phyloP scores from a whole-genome alignment of 2,797 vertebrate species.

The Cossypha dichroa region DNA sequence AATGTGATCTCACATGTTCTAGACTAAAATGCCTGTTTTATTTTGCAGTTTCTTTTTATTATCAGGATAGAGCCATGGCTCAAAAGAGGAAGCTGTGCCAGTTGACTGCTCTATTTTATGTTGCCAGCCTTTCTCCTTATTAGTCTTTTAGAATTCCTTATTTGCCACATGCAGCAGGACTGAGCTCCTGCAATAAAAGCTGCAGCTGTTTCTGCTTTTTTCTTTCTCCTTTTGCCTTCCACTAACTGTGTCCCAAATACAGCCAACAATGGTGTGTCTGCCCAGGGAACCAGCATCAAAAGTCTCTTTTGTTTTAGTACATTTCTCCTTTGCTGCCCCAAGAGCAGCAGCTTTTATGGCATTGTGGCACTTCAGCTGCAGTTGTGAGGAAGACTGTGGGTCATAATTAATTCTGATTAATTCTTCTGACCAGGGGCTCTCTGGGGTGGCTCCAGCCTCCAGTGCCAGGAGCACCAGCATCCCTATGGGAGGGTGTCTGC shows the following conservation, averaged over 20 bases:
- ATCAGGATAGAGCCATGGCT: background rate
- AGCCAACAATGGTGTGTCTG: background rate
- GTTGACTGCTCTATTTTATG: background rate
- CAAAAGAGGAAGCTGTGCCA: background rate
- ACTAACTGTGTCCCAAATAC: background rate
- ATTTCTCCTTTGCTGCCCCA: background rate
- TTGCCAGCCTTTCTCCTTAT: background rate
- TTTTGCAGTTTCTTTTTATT: background rate
- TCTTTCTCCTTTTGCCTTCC: background rate
- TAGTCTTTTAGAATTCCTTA: background rate
- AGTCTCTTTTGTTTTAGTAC: background rate
- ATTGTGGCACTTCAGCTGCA: fast-evolving
- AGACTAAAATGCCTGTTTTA: background rate
- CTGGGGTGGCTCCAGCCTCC: background rate
- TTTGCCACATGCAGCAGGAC: background rate
- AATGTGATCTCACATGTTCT: background rate
- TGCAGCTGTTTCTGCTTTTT: background rate
- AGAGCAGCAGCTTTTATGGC: background rate
- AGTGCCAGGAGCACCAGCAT: background rate
- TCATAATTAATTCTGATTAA: background rate
- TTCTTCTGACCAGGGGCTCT: background rate
- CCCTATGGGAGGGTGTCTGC: background rate
- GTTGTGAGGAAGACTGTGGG: background rate
- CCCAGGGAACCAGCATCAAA: background rate
- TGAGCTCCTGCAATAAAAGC: background rate